Base-by-base conservation (phyloP, 2,888 invertebrate species). In the Sarcophaga carnaria region DNA sequence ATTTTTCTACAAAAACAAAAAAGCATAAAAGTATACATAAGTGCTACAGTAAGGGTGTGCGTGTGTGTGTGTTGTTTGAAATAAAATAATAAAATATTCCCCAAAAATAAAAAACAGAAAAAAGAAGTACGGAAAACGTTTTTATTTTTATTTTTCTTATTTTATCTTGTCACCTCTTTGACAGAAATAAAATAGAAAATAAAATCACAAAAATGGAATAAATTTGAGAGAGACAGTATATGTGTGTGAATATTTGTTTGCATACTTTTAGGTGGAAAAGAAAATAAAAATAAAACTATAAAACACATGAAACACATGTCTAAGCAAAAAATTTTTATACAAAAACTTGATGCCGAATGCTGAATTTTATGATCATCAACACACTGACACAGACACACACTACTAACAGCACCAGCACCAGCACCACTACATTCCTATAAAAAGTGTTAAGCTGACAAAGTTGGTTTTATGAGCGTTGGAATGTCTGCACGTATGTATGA, bases 131-230 rank as follows among this genome's bases (percentile, higher is more conserved):
- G 70, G 72, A 84, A 80, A 37, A 71, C 62, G 67, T 17, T 78
- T 49, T 49, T 80, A 83, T 49, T 69, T 80, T 83, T 37, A 37
- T 37, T 37, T 37, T 37, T 37, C 37, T 10, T 10, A 37, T 37
- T 84, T 71, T 84, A 71, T 76, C 80, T 76, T 84, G 84, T 80
- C 80, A 84, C 84, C 84, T 84, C 22, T 84, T 60, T 84, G 84
- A 66, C 70, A 71, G 22, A n/a, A 49, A 77, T 54, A 75, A 71
- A 75, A 72, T 54, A 17, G 54, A 75, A 74, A 79, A 75, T 67
- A 82, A 20, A 64, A 45, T 59, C 37, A 45, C 25, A 67, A 59
- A 59, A 17, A 64, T 72, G 17, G 47, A 6, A 54, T 54, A 54
- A 54, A 54, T 54, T 12, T 17, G 17, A 54, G 5, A 54, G 4